Evolutionary conservation across 2,113 vertebrate genomes (phyloP), one percentile per base, ranked within the genome.

Genomic region (Odocoileus hemionus): DNA sequence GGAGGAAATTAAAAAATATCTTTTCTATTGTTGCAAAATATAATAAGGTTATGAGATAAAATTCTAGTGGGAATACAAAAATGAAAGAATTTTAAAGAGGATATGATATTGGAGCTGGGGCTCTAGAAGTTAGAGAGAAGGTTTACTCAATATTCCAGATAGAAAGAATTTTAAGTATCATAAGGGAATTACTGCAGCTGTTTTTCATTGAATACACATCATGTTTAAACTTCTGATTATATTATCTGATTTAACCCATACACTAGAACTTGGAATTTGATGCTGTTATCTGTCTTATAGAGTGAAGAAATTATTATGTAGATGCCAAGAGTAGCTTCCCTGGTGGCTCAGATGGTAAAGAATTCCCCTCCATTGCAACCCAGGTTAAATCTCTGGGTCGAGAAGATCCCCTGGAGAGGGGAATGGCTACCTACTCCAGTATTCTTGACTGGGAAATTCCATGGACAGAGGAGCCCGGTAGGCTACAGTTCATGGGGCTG

Each of bases 321-420:
- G 43, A 36, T 28, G 13, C 19, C 21, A 88, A 92, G 10, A n/a
- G 39, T 43, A 76, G 70, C 39, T 76, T 76, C 3, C 23, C 39
- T 76, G 70, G 6, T 26, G 70, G n/a, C 67, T 70, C n/a, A 12
- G n/a, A 39, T 0, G 2, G n/a, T 70, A 70, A 70, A 70, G 67
- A 70, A 39, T 39, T 36, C n/a, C 67, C 19, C 19, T 70, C 21
- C 5, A 70, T 39, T 0, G 0, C n/a, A 70, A 70, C 19, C n/a
- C 19, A 0, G n/a, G 67, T 70, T 70, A 39, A 12, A 39, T 39
- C 5, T 36, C 19, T 39, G n/a, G 10, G 10, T 70, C 10, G 0
- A 39, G 19, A 70, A 23, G 67, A 70, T 70, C 19, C 19, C n/a
- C n/a, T 70, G 67, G 19, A 70, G n/a, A 70, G 23, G 67, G 36